Evolutionary conservation across 1,140 invertebrate genomes (phyloP).

Genomic region (Scylla paramamosain): DNA sequence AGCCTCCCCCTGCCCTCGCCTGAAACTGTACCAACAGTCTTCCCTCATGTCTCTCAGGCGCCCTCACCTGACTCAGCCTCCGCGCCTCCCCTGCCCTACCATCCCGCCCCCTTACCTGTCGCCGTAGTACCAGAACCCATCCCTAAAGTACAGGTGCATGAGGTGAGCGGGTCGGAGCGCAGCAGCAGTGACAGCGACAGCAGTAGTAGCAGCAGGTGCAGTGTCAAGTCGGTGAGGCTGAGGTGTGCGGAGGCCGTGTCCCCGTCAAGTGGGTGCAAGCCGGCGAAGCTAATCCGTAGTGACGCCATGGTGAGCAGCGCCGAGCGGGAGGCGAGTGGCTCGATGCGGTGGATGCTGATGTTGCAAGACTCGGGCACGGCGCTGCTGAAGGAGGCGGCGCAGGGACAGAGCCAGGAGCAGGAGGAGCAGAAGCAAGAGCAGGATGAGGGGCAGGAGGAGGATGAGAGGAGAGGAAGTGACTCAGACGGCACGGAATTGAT

Average conservation of each 20-base stretch:
- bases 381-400: constrained; percentile 55
- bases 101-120: neutral
- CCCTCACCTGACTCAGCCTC: neutral
- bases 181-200: constrained; percentile 67
- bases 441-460: constrained; percentile 38
- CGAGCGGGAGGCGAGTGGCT: constrained; percentile 37
- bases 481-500: constrained; percentile 36
- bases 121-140: neutral
- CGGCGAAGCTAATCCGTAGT: constrained; percentile 61
- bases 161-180: constrained; percentile 60
- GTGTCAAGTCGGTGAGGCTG: constrained; percentile 59
- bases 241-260: constrained; percentile 60
- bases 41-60: too few relatives aligned
- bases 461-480: constrained; percentile 54
- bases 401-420: constrained; percentile 28
- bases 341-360: constrained; percentile 54
- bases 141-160: constrained; percentile 61
- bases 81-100: neutral
- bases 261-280: constrained; percentile 67
- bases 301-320: constrained; percentile 49
- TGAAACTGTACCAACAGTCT: too few relatives aligned
- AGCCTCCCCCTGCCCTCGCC: neutral
- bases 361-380: constrained; percentile 58
- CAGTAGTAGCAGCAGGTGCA: constrained; percentile 60
- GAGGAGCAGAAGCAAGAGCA: constrained; percentile 42